Conservation (phyloP, 2,888 invertebrate genomes). For the Drosophila ustulata region DNA sequence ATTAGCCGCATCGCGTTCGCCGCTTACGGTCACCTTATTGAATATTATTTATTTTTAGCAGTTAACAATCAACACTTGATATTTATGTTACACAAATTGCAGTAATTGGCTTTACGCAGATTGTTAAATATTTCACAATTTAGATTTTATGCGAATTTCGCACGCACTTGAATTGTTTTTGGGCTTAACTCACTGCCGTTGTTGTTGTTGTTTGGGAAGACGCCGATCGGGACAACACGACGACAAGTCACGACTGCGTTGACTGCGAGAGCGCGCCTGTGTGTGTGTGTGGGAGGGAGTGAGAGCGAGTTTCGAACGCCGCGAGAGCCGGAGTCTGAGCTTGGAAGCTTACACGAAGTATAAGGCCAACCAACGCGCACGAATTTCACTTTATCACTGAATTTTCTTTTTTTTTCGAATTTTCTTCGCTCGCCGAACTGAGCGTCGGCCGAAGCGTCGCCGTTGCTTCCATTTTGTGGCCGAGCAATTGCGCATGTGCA, state of each 20-base stretch:
- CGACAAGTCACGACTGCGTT: slow-evolving; percentile 33
- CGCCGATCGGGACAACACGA: slow-evolving; percentile 62
- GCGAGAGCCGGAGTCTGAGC: slow-evolving; percentile 65
- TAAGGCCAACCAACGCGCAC: slow-evolving; percentile 72
- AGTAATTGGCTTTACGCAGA: not conserved
- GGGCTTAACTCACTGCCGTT: slow-evolving; percentile 34
- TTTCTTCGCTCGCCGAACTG: slow-evolving; percentile 43
- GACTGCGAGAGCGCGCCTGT: slow-evolving; percentile 4
- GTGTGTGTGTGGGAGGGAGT: slow-evolving; percentile 4
- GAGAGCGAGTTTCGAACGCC: slow-evolving; percentile 7
- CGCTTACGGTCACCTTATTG: slow-evolving; percentile 17
- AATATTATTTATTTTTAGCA: slow-evolving; percentile 24
- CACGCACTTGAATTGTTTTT: slow-evolving; percentile 41
- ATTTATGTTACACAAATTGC: not conserved
- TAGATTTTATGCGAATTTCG: not conserved
- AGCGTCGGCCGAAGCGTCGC: slow-evolving; percentile 25
- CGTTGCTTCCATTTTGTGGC: slow-evolving; percentile 7
- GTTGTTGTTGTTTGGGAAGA: slow-evolving; percentile 34
- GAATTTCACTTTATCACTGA: slow-evolving; percentile 75
- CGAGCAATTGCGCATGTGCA: slow-evolving; percentile 44
- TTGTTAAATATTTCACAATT: not conserved
- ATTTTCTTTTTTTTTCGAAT: slow-evolving; percentile 67
- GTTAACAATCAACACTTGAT: not conserved
- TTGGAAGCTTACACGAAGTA: slow-evolving; percentile 64
- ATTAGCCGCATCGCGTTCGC: slow-evolving; percentile 77